Conservation (phyloP, 2,888 invertebrate species). For the Caenorhabditis wallacei region DNA sequence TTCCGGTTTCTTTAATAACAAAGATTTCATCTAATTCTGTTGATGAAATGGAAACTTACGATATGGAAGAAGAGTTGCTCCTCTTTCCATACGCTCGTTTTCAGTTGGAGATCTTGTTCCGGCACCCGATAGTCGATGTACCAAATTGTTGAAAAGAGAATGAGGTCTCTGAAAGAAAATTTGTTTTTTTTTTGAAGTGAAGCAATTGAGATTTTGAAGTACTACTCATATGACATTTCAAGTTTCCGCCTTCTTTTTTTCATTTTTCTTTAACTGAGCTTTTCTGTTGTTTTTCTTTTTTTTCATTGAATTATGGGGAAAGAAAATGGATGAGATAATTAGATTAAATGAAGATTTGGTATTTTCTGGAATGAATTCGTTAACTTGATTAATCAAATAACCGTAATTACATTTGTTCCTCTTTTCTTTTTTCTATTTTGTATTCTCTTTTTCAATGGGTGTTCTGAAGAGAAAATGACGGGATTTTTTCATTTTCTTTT, state of each 20-base stretch:
- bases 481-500: not conserved
- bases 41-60: constrained; percentile 47
- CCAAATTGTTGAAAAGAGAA: constrained; percentile 83
- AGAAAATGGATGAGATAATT: constrained; percentile 8
- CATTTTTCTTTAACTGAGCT: constrained; percentile 5
- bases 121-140: constrained; percentile 76
- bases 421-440: constrained; percentile 29
- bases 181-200: constrained; percentile 14
- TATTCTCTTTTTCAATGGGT: not conserved
- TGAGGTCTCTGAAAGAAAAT: constrained; percentile 79
- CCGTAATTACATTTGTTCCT: constrained; percentile 57
- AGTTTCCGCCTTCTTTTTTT: constrained; percentile 28
- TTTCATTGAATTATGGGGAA: constrained; percentile 1
- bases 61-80: constrained; percentile 67
- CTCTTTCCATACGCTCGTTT: constrained; percentile 61
- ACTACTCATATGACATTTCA: constrained; percentile 46
- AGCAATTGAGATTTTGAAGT: constrained; percentile 38
- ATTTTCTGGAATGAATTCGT: constrained; percentile 25
- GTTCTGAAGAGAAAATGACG: constrained; percentile 20
- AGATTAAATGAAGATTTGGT: constrained; percentile 35
- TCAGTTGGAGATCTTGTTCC: constrained; percentile 62
- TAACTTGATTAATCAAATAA: constrained; percentile 43
- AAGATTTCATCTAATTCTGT: not conserved
- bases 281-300: constrained; percentile 21
- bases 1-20: not conserved